Percentiles rank a stretch among this genome's conserved stretches.
These are phyloP conservation scores for Aspiorhynchus laticeps DNA, from an alignment of 2,113 vertebrate genomes.

Conservation along the genomic window DNA sequence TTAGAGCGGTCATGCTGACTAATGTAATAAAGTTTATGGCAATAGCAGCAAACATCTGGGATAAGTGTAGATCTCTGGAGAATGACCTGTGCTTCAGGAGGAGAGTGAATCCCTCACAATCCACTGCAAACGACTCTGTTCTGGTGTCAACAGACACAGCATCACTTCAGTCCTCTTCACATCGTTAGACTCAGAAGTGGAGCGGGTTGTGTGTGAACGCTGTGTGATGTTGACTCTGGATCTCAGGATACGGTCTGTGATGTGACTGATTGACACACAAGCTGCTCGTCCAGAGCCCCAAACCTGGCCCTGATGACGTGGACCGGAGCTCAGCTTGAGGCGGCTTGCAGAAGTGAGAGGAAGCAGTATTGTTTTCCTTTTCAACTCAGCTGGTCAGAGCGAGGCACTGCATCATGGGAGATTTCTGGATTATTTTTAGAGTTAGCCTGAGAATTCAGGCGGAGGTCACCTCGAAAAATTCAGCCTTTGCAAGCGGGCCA, in stretches of 20 bases:
- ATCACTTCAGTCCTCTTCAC: neutral
- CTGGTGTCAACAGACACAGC: neutral
- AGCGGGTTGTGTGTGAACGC: neutral
- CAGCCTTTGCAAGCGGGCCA: constrained; percentile 61
- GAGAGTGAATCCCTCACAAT: too few relatives aligned
- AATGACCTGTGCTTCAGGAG: neutral
- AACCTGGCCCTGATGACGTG: neutral
- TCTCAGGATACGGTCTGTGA: too few relatives aligned
- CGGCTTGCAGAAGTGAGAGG: neutral
- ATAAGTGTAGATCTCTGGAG: neutral
- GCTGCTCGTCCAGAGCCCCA: too few relatives aligned
- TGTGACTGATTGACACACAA: too few relatives aligned
- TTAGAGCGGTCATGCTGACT: neutral
- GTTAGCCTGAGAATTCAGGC: constrained; percentile 76
- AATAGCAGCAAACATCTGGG: neutral
- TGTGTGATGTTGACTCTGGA: neutral
- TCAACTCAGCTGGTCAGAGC: constrained; percentile 44
- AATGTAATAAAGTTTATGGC: neutral
- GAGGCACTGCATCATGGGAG: constrained; percentile 61
- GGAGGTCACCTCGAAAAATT: constrained; percentile 74
- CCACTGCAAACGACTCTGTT: too few relatives aligned
- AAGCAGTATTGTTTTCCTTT: constrained; percentile 61
- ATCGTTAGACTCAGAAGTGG: neutral
- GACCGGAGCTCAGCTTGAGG: neutral
- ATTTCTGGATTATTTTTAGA: constrained; percentile 75